These are phyloP conservation scores for Melanargia galathea DNA, from an alignment of 2,888 invertebrate species.

Conservation along the genomic window DNA sequence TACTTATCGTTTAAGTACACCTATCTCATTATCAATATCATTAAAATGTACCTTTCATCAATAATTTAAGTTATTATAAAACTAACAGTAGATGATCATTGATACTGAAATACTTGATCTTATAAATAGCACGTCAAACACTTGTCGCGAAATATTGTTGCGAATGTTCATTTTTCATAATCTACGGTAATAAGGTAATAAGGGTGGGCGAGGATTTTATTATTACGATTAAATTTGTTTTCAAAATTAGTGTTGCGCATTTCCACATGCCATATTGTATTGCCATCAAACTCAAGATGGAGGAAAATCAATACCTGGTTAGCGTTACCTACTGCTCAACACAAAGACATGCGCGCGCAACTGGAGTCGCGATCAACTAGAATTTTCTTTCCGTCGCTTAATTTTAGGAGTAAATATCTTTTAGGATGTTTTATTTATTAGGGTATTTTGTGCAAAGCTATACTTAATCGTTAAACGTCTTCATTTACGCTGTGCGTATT, in stretches of 20 bases:
- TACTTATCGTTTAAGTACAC: too few species aligned
- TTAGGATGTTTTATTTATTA: background rate
- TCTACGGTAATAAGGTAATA: too few species aligned
- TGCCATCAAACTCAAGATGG: conserved; percentile 4
- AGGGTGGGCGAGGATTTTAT: background rate
- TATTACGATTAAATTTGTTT: too few species aligned
- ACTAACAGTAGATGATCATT: background rate
- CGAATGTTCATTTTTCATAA: conserved; percentile 1
- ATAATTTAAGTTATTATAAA: background rate
- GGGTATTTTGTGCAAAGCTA: too few species aligned
- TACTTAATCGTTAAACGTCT: too few species aligned
- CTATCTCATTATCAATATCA: too few species aligned
- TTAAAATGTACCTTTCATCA: too few species aligned
- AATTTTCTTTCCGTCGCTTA: background rate
- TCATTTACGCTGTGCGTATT: too few species aligned
- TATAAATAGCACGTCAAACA: background rate
- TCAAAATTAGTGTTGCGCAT: background rate
- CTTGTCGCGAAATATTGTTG: conserved; percentile 1
- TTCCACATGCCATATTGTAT: background rate
- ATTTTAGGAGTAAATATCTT: background rate
- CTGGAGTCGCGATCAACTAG: background rate
- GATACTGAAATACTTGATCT: background rate
- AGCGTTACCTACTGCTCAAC: background rate
- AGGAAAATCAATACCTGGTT: background rate
- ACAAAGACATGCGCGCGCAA: conserved; percentile 6